phyloP scores from a whole-genome alignment of 2,797 vertebrate species.

The Percopsis omiscomaycus region DNA sequence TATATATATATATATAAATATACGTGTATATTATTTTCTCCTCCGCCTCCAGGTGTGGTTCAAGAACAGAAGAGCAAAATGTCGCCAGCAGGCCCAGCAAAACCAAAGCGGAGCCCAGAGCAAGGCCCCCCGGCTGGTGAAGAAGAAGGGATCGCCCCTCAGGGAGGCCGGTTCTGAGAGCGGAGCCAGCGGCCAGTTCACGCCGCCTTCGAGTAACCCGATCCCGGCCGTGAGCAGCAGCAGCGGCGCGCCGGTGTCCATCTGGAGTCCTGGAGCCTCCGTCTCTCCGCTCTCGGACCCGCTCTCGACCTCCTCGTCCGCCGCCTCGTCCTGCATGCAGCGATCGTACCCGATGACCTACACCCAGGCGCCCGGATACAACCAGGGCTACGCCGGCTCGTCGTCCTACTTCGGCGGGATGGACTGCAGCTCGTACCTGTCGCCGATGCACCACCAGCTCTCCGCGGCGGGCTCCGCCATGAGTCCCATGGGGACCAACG shows the following conservation, averaged over 20 bases:
- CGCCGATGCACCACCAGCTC: constrained; percentile 94
- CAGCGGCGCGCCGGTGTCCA: constrained; percentile 86
- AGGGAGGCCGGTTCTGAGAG: constrained; percentile 90
- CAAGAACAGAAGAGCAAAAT: constrained; percentile 94
- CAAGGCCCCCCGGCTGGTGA: constrained; percentile 84
- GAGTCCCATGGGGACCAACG: constrained; percentile 89
- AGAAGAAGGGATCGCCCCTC: constrained; percentile 90
- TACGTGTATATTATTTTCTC: neutral
- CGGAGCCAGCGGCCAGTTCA: constrained; percentile 88
- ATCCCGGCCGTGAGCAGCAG: constrained; percentile 86
- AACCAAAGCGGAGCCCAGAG: constrained; percentile 85
- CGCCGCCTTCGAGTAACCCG: constrained; percentile 86
- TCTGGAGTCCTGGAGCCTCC: constrained; percentile 97
- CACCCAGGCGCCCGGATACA: constrained; percentile 92
- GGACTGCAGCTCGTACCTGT: constrained; percentile 97
- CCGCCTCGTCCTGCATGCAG: constrained; percentile 92
- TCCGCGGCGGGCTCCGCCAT: constrained; percentile 87
- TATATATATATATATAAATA: neutral
- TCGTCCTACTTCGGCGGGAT: constrained; percentile 94
- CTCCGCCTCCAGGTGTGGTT: constrained; percentile 87
- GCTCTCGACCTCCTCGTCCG: constrained; percentile 82
- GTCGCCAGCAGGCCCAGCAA: constrained; percentile 86
- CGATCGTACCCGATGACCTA: constrained; percentile 95
- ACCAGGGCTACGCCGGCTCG: constrained; percentile 91
- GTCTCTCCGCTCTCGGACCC: constrained; percentile 93